Evolutionary conservation across 2,888 invertebrate species (phyloP), one percentile per base, ranked within the genome.

Genomic region (Allophyes oxyacanthae): DNA sequence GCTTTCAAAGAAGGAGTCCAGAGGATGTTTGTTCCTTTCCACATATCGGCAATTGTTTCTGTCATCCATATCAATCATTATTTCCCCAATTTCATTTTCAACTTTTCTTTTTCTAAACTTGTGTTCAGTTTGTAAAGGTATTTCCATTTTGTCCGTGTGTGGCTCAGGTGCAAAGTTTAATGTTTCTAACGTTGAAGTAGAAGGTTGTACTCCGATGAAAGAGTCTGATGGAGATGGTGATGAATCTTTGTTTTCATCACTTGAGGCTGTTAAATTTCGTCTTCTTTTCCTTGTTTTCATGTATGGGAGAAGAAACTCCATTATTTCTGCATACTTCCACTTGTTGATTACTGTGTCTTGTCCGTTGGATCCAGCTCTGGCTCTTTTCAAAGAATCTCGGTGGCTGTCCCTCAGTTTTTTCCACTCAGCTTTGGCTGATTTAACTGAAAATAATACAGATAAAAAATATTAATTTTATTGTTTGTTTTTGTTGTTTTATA

Each of bases 31-130:
- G 6, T 40, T 59, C 0, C 45, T 52, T 0, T 75, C 63, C 9
- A 38, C 20, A 8, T 60, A 75, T 3, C 55, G 15, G 44, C 54
- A 20, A 49, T 38, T 62, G 6, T 41, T 69, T 51, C 62, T 59
- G 8, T 74, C 71, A 3, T 72, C 76, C 51, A 77, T 75, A 30
- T 76, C 69, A 53, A 77, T 77, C 72, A 77, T 75, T n/a, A 75
- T 56, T 57, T 77, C 78, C 6, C 75, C 55, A 28, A 75, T 61
- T 6, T 77, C 75, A 14, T 57, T 72, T 7, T 75, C 72, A 5
- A 63, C 36, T 75, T 75, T 77, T 55, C 72, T 64, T 55, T 75
- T 75, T 33, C 64, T 58, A 10, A 61, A 77, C 15, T 61, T 49
- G 26, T 66, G 72, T 44, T 75, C 75, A 14, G 28, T 50, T 15